Evolutionary conservation across 2,113 vertebrate genomes (phyloP).

Genomic region (Laticauda colubrina): DNA sequence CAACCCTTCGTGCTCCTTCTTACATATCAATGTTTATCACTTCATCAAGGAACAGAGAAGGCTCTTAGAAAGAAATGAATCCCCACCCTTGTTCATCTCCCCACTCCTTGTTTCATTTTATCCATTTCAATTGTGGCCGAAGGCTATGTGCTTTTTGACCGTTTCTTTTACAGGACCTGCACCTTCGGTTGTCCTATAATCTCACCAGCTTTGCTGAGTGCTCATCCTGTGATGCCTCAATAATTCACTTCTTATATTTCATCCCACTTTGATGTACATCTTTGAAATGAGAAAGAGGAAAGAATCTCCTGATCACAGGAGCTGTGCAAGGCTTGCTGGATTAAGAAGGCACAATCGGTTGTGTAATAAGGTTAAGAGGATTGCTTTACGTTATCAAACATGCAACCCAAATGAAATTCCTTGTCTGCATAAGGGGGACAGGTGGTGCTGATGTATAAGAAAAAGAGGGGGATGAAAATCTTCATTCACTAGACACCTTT

Average conservation of each 20-base stretch:
- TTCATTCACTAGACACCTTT: slow-evolving; percentile 27
- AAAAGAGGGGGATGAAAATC: slow-evolving; percentile 25
- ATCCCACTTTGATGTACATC: slow-evolving; percentile 13
- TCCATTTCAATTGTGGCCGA: slow-evolving; percentile 25
- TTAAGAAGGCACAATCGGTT: slow-evolving; percentile 50
- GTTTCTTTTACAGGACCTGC: neutral
- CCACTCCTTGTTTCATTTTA: slow-evolving; percentile 18
- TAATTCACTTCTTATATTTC: slow-evolving; percentile 24
- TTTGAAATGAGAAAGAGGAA: slow-evolving; percentile 27
- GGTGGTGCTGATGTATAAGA: slow-evolving; percentile 54
- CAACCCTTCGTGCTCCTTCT: slow-evolving; percentile 16
- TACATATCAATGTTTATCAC: slow-evolving; percentile 26
- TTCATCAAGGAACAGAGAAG: slow-evolving; percentile 2
- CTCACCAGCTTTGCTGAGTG: slow-evolving; percentile 18
- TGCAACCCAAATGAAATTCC: slow-evolving; percentile 54
- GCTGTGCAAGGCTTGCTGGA: slow-evolving; percentile 38
- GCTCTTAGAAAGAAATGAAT: slow-evolving; percentile 7
- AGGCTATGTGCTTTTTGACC: slow-evolving; percentile 21
- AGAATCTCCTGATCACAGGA: neutral
- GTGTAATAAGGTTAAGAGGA: slow-evolving; percentile 56
- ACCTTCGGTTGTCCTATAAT: slow-evolving; percentile 41
- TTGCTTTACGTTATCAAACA: slow-evolving; percentile 48
- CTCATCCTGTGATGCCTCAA: slow-evolving; percentile 31
- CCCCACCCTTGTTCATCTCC: neutral
- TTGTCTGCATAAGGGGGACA: slow-evolving; percentile 60